A percentile compares a stretch with the other conserved stretches of the same genome.
These are phyloP conservation scores for Microcebus murinus DNA, from an alignment of 2,113 vertebrate genomes.

Conservation along the genomic window DNA sequence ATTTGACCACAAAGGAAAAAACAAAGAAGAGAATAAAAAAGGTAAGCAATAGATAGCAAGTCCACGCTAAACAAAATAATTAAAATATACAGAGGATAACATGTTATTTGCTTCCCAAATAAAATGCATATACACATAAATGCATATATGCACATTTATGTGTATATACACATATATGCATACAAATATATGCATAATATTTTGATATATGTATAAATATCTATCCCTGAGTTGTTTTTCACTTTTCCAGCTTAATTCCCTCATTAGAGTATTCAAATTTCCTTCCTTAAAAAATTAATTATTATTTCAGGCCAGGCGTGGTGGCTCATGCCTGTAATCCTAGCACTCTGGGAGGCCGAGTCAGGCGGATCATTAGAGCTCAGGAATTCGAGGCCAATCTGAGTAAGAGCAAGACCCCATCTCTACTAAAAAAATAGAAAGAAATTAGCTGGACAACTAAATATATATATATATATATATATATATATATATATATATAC, in stretches of 20 bases:
- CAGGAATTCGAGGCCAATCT: too few species aligned
- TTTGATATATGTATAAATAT: not conserved
- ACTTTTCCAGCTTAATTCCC: constrained; percentile 4
- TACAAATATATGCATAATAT: not conserved
- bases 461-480: too few species aligned
- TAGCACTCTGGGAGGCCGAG: too few species aligned
- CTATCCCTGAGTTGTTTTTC: not conserved
- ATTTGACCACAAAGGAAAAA: constrained; percentile 18
- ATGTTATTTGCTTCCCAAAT: not conserved
- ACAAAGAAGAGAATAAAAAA: not conserved
- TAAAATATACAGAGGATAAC: not conserved
- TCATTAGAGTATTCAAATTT: not conserved
- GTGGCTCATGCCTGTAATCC: too few species aligned
- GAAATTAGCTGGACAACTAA: too few species aligned
- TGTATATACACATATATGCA: not conserved
- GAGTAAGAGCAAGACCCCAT: too few species aligned
- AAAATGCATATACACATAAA: not conserved
- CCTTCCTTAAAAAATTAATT: constrained; percentile 17
- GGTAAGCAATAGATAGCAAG: not conserved
- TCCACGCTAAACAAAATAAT: not conserved
- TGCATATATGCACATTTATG: too few species aligned
- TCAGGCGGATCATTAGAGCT: too few species aligned
- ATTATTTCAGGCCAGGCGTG: not conserved
- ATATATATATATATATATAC: too few species aligned
- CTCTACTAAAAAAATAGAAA: too few species aligned